phyloP scores from a whole-genome alignment of 2,888 invertebrate genomes.

The Sericinus montela region DNA sequence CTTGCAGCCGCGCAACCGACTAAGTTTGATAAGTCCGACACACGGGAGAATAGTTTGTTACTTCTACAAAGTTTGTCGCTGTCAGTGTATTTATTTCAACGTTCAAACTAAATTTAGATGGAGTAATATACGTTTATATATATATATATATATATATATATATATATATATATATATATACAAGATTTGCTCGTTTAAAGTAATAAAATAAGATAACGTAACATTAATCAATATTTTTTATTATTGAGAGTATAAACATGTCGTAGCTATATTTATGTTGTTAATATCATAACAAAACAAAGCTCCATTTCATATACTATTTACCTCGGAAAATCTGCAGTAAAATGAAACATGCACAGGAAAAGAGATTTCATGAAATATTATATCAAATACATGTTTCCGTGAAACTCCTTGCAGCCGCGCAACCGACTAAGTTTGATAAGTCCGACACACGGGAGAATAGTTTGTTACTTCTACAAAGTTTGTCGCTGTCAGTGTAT shows the following conservation, averaged over 20 bases:
- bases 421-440: constrained; percentile 49
- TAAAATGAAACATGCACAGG: neutral
- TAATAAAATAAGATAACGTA: too few species aligned
- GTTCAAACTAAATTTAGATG: neutral
- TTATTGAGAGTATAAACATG: too few species aligned
- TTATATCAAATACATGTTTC: neutral
- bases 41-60: constrained; percentile 34
- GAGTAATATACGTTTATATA: too few species aligned
- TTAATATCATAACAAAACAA: too few species aligned
- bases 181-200: too few species aligned
- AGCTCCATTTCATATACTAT: too few species aligned
- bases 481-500: neutral
- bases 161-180: too few species aligned
- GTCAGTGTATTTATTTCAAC: neutral
- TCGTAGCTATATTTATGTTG: too few species aligned
- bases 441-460: constrained; percentile 59
- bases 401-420: neutral
- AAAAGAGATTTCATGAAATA: neutral
- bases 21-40: constrained; percentile 68
- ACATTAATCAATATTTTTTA: too few species aligned
- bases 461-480: neutral
- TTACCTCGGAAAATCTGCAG: too few species aligned
- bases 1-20: constrained; percentile 6
- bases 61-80: constrained; percentile 1
- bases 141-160: too few species aligned